Evolutionary conservation across 1,140 invertebrate species (phyloP), one percentile per base, ranked within the genome.

Genomic region (Propsilocerus akamusi): DNA sequence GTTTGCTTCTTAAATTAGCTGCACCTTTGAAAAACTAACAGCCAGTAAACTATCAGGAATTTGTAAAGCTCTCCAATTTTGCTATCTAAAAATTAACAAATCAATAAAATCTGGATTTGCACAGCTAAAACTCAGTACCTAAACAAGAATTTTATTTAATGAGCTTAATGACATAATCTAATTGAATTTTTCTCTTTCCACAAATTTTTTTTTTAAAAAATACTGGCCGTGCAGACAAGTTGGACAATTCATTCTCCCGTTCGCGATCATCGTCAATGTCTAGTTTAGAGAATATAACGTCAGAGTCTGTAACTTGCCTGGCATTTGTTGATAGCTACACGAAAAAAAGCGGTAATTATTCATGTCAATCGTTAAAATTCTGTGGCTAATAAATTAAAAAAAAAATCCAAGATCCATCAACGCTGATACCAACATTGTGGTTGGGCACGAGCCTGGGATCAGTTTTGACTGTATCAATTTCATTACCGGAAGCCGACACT

Each of bases 191-290:
- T 20, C 14, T 20, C 11, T 41, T 17, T 20, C 34, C n/a, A 41
- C 17, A 56, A 65, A 56, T 63, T 59, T 65, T 59, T 62, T 55
- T 56, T 64, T 66, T 65, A 65, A 54, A 63, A 62, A 69, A 65
- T 73, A 78, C 75, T 74, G 78, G 79, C 68, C 78, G 77, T 62
- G 72, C 76, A 95, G 92, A 97, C 74, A 94, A 94, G 76, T 77
- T 90, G 72, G 92, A 96, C 73, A 90, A 81, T 65, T 89, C 87
- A 57, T 96, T 96, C 72, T 92, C 91, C 61, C 77, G 91, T 65
- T 96, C 92, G 57, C 78, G 92, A 60, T 94, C 90, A 67, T 95
- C 90, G 64, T 93, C 88, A 70, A 94, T 95, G 81, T 94, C 90
- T 55, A 96, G 91, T 69, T 73, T 97, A 63, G 94, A 97, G 71